Percentiles rank a stretch among this genome's conserved stretches.
Conservation (phyloP, 2,797 vertebrate species). For the Xiphorhynchus erythropygius region DNA sequence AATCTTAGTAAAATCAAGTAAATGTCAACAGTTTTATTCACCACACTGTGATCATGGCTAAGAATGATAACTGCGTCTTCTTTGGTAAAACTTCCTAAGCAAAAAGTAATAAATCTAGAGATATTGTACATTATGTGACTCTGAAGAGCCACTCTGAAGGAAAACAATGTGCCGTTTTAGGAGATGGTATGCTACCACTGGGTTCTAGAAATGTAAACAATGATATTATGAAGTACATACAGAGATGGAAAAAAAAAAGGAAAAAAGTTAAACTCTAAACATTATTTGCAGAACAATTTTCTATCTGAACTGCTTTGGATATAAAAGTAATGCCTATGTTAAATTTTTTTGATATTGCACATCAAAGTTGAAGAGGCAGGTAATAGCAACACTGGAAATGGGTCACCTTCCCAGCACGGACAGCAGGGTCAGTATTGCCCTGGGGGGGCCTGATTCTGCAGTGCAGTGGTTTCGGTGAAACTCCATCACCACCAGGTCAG, state of each 20-base stretch:
- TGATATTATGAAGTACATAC: background rate
- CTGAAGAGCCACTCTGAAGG: background rate
- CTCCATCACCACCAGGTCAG: background rate
- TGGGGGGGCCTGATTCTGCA: background rate
- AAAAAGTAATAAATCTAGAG: background rate
- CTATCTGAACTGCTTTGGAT: background rate
- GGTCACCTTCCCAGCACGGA: background rate
- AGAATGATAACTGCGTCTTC: background rate
- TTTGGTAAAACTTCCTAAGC: background rate
- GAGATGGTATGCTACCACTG: background rate
- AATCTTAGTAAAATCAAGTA: background rate
- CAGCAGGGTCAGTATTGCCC: accelerated
- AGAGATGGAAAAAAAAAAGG: background rate
- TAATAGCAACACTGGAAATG: accelerated
- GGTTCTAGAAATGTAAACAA: background rate
- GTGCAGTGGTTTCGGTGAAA: background rate
- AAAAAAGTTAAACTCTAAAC: background rate
- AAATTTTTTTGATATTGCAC: background rate
- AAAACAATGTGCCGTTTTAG: slow-evolving; percentile 18
- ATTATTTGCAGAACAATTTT: background rate
- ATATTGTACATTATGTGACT: background rate
- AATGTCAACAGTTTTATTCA: background rate
- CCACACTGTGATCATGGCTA: background rate
- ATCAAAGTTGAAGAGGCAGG: background rate
- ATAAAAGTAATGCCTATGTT: background rate